phyloP scores from a whole-genome alignment of 2,888 invertebrate species.

The Ophion slaviceki region DNA sequence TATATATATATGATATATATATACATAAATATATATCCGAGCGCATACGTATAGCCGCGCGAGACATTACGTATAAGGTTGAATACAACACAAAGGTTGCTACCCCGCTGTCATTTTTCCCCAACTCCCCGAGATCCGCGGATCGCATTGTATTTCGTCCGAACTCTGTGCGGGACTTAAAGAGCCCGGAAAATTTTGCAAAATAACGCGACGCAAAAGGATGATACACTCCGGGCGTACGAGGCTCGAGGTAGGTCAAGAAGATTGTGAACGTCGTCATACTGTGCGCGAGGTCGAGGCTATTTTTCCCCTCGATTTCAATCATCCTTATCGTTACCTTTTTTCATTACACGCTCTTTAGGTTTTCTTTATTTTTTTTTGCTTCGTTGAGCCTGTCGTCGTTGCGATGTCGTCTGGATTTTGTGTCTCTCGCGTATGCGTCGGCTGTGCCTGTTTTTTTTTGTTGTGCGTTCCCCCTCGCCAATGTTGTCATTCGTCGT shows the following conservation, averaged over 20 bases:
- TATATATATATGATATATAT: constrained; percentile 29
- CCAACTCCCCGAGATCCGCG: constrained; percentile 1
- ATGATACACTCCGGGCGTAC: constrained; percentile 84
- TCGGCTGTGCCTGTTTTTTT: constrained; percentile 15
- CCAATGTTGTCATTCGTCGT: constrained; percentile 81
- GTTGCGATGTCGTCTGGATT: constrained; percentile 35
- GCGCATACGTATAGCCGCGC: constrained; percentile 30
- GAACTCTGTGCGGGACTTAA: constrained; percentile 67
- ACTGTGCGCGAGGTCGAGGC: constrained; percentile 21
- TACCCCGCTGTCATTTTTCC: constrained; percentile 27
- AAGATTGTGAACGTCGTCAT: constrained; percentile 54
- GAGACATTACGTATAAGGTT: constrained; percentile 55
- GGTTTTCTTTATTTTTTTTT: constrained; percentile 7
- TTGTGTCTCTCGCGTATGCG: constrained; percentile 45
- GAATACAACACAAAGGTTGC: constrained; percentile 40
- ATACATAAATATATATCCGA: constrained; percentile 19
- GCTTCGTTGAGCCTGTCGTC: constrained; percentile 24
- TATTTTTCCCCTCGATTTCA: not conserved
- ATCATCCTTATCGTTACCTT: not conserved
- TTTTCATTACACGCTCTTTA: not conserved
- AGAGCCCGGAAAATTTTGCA: constrained; percentile 73
- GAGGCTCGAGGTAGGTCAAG: constrained; percentile 83
- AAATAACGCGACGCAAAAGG: constrained; percentile 84
- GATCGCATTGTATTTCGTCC: constrained; percentile 33
- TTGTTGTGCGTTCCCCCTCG: constrained; percentile 43